Percentiles rank a stretch among this genome's conserved stretches.
These are phyloP conservation scores for Sebastes matsubarae DNA, from an alignment of 2,797 vertebrate genomes.

Conservation along the genomic window DNA sequence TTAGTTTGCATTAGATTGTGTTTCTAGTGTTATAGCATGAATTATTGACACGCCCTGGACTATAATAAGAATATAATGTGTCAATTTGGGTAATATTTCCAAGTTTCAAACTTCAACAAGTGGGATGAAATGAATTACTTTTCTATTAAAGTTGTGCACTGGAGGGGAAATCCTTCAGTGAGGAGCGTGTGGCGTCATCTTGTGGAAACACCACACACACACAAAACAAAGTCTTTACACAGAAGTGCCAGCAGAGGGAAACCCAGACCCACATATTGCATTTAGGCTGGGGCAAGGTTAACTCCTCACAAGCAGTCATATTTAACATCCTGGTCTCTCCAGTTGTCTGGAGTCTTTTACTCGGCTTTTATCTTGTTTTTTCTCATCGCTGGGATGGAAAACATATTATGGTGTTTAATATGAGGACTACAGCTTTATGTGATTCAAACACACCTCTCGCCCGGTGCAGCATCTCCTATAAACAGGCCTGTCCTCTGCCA, in stretches of 20 bases:
- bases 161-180: slow-evolving; percentile 28
- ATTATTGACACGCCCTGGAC: not conserved
- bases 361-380: not conserved
- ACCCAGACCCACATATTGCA: slow-evolving; percentile 37
- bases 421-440: not conserved
- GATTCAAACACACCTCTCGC: not conserved
- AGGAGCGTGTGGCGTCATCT: slow-evolving; percentile 41
- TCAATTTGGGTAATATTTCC: not conserved
- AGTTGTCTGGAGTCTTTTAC: not conserved
- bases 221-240: slow-evolving; percentile 16
- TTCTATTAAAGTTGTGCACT: not conserved
- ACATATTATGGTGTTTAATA: not conserved
- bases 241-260: slow-evolving; percentile 70
- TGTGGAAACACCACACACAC: slow-evolving; percentile 39
- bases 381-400: not conserved
- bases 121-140: not conserved
- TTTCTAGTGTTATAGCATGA: not conserved
- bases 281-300: not conserved
- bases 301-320: not conserved
- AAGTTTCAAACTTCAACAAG: not conserved
- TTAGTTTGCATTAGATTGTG: not conserved
- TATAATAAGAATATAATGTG: not conserved
- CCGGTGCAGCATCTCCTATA: not conserved
- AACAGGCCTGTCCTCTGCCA: slow-evolving; percentile 17
- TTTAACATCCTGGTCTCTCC: not conserved